Evolutionary conservation across 2,113 vertebrate genomes (phyloP), one percentile per base, ranked within the genome.

Genomic region (Pseudonaja textilis): DNA sequence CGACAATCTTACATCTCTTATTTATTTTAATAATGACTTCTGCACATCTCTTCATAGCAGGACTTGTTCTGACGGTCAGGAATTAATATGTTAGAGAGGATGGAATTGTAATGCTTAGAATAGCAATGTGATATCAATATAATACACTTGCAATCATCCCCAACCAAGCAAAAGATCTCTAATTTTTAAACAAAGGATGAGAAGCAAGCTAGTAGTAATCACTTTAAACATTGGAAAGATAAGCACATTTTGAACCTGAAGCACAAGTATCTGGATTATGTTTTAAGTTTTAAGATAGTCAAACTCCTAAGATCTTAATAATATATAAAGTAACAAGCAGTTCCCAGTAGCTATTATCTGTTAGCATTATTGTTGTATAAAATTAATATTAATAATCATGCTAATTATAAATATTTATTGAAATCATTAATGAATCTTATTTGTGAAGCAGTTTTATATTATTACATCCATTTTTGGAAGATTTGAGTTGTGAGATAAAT

Each of bases 1-100:
- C 2, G 59, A 9, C 50, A 34, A 45, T 29, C 54, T 81, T 26
- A 39, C n/a, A 90, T 10, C 89, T 57, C 0, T 54, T 50, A 23
- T 50, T 93, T 25, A 56, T 45, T 95, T 93, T 47, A 94, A 88
- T n/a, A 91, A 89, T 20, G 34, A 85, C 47, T 5, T 16, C 39
- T 91, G 87, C 22, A 86, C 93, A 54, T 54, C 12, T 39, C 88
- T 88, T 64, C 1, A 0, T 57, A 85, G 57, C 86, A 10, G 91
- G 89, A 93, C 87, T 1, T 85, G 4, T 64, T 52, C 57, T 92
- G 45, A 56, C 22, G 29, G 23, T 34, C 45, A 54, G 29, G 64
- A 34, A n/a, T 69, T 64, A 87, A 91, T 91, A 45, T 12, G 50
- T 69, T 92, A 50, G 59, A 39, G 20, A 87, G 23, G 54, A 52